Conservation (phyloP, 2,888 invertebrate species). For the Furcula furcula region DNA sequence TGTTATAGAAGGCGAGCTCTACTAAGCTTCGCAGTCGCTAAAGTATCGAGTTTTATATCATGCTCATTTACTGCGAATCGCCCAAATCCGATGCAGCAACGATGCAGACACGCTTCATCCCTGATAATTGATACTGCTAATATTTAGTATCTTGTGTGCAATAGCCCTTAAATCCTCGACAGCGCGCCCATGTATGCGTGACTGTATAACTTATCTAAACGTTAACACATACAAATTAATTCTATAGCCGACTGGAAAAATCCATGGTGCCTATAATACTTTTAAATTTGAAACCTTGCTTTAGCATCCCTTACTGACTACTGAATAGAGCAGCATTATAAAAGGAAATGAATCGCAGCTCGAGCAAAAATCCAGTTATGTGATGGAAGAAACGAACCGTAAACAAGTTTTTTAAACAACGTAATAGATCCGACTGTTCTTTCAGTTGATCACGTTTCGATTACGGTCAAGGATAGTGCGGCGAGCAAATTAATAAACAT, state of each 20-base stretch:
- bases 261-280: constrained; percentile 36
- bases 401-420: constrained; percentile 40
- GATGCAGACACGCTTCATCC: too few relatives aligned
- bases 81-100: too few relatives aligned
- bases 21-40: too few relatives aligned
- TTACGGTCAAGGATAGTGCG: constrained; percentile 52
- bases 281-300: constrained; percentile 45
- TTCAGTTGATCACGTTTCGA: constrained; percentile 35
- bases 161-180: constrained; percentile 23
- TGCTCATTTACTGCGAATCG: too few relatives aligned
- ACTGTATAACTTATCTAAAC: constrained; percentile 27
- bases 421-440: constrained; percentile 19
- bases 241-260: constrained; percentile 46
- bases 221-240: constrained; percentile 30
- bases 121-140: too few relatives aligned
- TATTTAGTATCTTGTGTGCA: too few relatives aligned
- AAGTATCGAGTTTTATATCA: too few relatives aligned
- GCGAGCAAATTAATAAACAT: constrained; percentile 27
- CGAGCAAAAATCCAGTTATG: constrained; percentile 37
- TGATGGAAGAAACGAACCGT: constrained; percentile 16
- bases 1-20: too few relatives aligned
- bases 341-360: constrained; percentile 38
- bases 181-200: constrained; percentile 23
- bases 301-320: constrained; percentile 38
- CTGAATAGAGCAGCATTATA: constrained; percentile 36